Percentiles rank a stretch among this genome's conserved stretches.
phyloP scores from a whole-genome alignment of 1,140 invertebrate genomes.

The Polypedilum vanderplanki region DNA sequence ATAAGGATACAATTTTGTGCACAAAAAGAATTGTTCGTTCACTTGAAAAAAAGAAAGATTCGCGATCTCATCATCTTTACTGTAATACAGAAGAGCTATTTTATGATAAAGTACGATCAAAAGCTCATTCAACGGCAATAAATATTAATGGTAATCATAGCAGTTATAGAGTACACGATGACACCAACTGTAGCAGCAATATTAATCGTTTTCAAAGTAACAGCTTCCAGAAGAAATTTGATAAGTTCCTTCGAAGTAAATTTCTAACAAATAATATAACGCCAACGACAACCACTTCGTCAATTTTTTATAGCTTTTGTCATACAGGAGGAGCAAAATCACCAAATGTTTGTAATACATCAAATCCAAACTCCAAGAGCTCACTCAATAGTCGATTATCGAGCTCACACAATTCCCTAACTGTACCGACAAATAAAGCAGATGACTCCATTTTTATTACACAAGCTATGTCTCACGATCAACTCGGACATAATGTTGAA shows the following conservation, averaged over 20 bases:
- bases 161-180: neutral
- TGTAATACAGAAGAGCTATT: neutral
- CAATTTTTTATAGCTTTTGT: conserved; percentile 30
- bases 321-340: conserved; percentile 33
- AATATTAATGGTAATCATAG: neutral
- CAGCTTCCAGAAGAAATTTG: conserved; percentile 41
- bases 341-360: conserved; percentile 48
- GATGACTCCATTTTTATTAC: conserved; percentile 80
- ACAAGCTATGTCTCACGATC: conserved; percentile 76
- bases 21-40: conserved; percentile 20
- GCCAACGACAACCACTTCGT: conserved; percentile 11
- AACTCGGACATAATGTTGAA: conserved; percentile 54
- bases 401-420: conserved; percentile 72
- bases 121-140: conserved; percentile 5
- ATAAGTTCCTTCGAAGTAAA: conserved; percentile 42
- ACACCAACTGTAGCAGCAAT: neutral
- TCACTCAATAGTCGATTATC: conserved; percentile 67
- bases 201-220: neutral
- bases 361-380: conserved; percentile 61
- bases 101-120: conserved; percentile 6
- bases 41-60: neutral
- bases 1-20: conserved; percentile 5
- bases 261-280: neutral
- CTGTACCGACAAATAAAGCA: conserved; percentile 59
- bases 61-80: neutral